Evolutionary conservation across 2,113 vertebrate species (phyloP), one percentile per base, ranked within the genome.

Genomic region (Perognathus longimembris): DNA sequence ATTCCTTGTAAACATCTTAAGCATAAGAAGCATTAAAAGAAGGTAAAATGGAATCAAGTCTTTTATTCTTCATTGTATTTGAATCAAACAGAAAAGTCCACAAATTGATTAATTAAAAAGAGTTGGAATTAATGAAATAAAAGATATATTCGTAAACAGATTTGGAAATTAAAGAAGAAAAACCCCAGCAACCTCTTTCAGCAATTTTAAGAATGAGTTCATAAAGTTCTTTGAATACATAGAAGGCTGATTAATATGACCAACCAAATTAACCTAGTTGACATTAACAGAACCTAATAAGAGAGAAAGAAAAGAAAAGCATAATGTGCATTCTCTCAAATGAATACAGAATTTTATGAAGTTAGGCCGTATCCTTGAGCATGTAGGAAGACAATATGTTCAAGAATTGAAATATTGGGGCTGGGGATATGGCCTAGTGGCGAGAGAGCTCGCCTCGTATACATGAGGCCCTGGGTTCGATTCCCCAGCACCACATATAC

Each of bases 41-140:
- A 74, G 40, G 45, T 50, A 73, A 93, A 80, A 85, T 0, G 17
- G 21, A 59, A 57, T 92, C 36, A 94, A 77, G 21, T 18, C n/a
- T 38, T 57, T 71, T 61, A 80, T 10, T 79, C 7, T 87, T 76
- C 34, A 80, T 30, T 40, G 14, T 75, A 2, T 36, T 42, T 85
- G 4, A 85, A 73, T 90, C 28, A 69, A 67, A 85, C 32, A 17
- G 50, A 54, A 66, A 15, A 45, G 5, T 14, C 76, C 17, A 32
- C 64, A 92, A 26, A 59, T 82, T 89, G 32, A 42, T 85, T 54
- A 76, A 28, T 85, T 26, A 80, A 21, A 89, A 57, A 36, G 81
- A 69, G 76, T 34, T 2, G 7, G 17, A 54, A 64, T 66, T 78
- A 78, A 4, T 11, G 45, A 2, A 3, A 5, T 45, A 45, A 54